These are phyloP conservation scores for Halocynthia aurantium DNA, from an alignment of 23 tunicate genomes.

Conservation along the genomic window DNA sequence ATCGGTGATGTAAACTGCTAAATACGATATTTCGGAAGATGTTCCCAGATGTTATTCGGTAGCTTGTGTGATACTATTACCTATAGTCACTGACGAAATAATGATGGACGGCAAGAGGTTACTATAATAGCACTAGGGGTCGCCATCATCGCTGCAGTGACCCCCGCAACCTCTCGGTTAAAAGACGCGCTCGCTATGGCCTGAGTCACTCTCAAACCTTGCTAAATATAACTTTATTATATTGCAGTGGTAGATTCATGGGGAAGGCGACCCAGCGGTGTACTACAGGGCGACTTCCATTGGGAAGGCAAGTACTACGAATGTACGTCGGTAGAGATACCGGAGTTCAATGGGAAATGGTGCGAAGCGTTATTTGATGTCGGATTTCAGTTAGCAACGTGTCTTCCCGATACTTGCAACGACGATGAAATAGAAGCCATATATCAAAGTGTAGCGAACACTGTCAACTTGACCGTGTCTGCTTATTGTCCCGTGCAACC, in stretches of 20 bases:
- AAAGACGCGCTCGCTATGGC: no score
- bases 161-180: no score
- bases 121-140: no score
- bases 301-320: conserved; percentile 34
- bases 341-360: conserved; percentile 22
- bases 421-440: not conserved
- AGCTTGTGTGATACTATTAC: no score
- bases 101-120: no score
- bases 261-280: conserved; percentile 28
- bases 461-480: not conserved
- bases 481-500: conserved; percentile 17
- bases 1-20: no score
- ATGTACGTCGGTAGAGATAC: not conserved
- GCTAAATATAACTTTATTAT: not conserved
- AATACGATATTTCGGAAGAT: no score
- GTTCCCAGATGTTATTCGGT: no score
- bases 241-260: conserved; percentile 25
- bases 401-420: conserved; percentile 7
- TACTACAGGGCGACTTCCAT: conserved; percentile 1
- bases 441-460: not conserved
- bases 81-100: no score
- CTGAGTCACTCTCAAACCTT: no score
- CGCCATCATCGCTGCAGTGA: no score
- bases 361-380: not conserved
- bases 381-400: conserved; percentile 1